A percentile compares a stretch with the other conserved stretches of the same genome.
phyloP scores from a whole-genome alignment of 2,888 invertebrate species.

The Hirtodrosophila alboralis region DNA sequence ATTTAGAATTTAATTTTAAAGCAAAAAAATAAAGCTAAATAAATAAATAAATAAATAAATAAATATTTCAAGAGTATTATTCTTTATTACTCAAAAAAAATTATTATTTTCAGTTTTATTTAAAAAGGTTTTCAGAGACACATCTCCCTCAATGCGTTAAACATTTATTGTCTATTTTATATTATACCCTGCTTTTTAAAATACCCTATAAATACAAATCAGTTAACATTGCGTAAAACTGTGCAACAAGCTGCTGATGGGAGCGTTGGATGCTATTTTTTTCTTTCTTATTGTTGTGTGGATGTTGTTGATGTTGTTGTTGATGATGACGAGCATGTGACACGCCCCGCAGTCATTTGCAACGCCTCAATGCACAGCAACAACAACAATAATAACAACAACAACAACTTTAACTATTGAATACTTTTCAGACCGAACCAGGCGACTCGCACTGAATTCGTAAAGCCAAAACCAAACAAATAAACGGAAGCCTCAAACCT shows the following conservation, averaged over 20 bases:
- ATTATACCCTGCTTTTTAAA: too few species aligned
- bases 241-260: slow-evolving; percentile 63
- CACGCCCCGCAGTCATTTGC: slow-evolving; percentile 74
- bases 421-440: slow-evolving; percentile 51
- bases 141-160: too few species aligned
- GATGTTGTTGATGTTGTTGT: slow-evolving; percentile 25
- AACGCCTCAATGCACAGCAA: slow-evolving; percentile 77
- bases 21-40: too few species aligned
- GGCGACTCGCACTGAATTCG: slow-evolving; percentile 66
- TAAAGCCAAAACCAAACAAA: slow-evolving; percentile 72
- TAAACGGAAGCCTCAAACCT: slow-evolving; percentile 74
- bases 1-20: too few species aligned
- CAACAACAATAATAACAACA: slow-evolving; percentile 30
- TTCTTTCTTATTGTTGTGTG: slow-evolving; percentile 16
- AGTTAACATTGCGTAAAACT: slow-evolving; percentile 66
- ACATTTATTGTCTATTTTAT: too few species aligned
- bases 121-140: too few species aligned
- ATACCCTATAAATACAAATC: slow-evolving; percentile 16
- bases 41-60: too few species aligned
- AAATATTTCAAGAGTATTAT: too few species aligned
- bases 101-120: too few species aligned
- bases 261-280: slow-evolving; percentile 34
- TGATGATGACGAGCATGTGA: slow-evolving; percentile 71
- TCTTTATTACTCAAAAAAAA: too few species aligned
- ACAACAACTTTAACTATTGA: slow-evolving; percentile 60